Evolutionary conservation across 2,113 vertebrate genomes (phyloP).

Genomic region (Arizona elegans): DNA sequence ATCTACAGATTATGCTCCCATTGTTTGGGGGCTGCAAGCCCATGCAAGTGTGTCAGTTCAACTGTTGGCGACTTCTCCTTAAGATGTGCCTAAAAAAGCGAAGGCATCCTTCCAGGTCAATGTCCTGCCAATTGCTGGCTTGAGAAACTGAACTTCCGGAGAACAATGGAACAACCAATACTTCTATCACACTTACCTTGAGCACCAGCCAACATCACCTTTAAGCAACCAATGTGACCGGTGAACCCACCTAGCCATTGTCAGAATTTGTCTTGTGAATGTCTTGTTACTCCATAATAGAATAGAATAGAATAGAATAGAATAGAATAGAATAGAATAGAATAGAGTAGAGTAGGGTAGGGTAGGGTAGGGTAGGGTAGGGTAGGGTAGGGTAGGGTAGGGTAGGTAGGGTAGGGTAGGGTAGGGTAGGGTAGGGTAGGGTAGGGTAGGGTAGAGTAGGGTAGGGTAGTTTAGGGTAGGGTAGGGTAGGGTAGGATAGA

Average conservation of each 20-base stretch:
- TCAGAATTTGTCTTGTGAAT: no score
- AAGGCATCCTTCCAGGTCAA: neutral
- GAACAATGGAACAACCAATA: neutral
- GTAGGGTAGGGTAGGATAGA: no score
- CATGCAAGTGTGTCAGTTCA: neutral
- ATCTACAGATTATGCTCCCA: constrained; percentile 24
- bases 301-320: no score
- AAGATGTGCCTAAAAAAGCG: neutral
- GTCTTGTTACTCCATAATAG: no score
- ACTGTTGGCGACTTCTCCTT: neutral
- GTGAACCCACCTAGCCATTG: neutral
- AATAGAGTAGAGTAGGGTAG: no score
- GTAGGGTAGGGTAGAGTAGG: no score
- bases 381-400: no score
- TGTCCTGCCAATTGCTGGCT: rapidly evolving
- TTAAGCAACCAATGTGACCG: neutral
- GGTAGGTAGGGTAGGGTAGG: rapidly evolving
- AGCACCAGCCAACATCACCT: neutral
- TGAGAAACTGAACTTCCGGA: rapidly evolving
- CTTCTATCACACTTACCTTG: neutral
- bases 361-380: no score
- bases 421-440: no score
- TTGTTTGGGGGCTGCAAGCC: constrained; percentile 45
- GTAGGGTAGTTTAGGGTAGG: no score
- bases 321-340: no score